Percentiles rank a stretch among this genome's conserved stretches.
Conservation (phyloP, 2,113 vertebrate genomes). For the Vulpes vulpes region DNA sequence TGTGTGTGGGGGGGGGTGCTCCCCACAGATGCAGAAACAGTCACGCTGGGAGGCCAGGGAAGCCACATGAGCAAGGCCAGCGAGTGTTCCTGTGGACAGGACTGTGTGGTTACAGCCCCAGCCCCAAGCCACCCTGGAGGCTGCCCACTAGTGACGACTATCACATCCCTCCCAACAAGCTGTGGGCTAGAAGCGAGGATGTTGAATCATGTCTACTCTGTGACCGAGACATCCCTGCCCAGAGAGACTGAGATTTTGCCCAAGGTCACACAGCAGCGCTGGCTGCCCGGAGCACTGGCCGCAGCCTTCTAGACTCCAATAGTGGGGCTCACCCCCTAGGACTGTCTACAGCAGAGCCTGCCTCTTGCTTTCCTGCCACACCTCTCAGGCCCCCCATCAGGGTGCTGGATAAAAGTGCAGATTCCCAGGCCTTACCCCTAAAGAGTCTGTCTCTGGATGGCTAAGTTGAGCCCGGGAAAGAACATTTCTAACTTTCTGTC, state of each 20-base stretch:
- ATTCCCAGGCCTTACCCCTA: background rate
- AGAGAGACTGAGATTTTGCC: background rate
- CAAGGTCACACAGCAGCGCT: fast-evolving
- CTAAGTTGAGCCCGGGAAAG: background rate
- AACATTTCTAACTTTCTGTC: background rate
- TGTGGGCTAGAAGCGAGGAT: background rate
- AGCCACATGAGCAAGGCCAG: fast-evolving
- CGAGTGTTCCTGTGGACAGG: background rate
- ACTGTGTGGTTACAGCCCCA: too few species aligned
- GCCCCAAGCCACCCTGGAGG: background rate
- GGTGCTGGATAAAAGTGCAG: background rate
- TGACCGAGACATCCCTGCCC: background rate
- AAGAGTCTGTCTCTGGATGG: background rate
- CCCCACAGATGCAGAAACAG: background rate
- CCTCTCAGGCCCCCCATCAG: too few species aligned
- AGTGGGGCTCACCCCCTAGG: background rate
- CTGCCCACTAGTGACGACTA: background rate
- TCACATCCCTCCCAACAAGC: background rate
- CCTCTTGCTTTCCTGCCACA: background rate
- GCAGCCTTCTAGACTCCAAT: background rate
- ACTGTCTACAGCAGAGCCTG: background rate
- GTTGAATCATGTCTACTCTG: background rate
- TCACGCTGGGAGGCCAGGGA: background rate
- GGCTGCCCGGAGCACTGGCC: background rate
- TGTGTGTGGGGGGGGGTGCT: too few species aligned